Percentiles rank a stretch among this genome's conserved stretches.
phyloP scores from a whole-genome alignment of 2,888 invertebrate genomes.

The Pelosia muscerda region DNA sequence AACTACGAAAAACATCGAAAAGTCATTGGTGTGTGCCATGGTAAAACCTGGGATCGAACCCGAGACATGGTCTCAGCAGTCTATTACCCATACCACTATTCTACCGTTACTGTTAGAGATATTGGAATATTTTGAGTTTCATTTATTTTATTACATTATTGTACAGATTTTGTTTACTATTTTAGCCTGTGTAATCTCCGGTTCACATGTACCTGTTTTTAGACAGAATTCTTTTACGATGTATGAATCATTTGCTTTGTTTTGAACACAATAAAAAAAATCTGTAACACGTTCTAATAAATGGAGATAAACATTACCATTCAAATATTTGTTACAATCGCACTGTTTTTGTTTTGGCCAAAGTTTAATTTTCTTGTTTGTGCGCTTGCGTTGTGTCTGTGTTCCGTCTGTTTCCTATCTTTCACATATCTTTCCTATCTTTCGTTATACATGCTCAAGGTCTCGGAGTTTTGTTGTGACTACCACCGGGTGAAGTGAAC shows the following conservation, averaged over 20 bases:
- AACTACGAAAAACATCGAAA: no score
- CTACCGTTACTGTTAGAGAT: no score
- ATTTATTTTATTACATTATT: no score
- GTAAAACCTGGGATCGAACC: no score
- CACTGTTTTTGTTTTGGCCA: not conserved
- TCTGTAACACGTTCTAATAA: not conserved
- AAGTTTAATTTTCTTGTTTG: not conserved
- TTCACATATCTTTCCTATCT: not conserved
- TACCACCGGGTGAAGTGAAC: no score
- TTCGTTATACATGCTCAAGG: not conserved
- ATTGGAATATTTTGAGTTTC: no score
- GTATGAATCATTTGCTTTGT: not conserved
- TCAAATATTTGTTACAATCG: slow-evolving; percentile 1
- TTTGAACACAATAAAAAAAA: slow-evolving; percentile 2
- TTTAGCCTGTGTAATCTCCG: not conserved
- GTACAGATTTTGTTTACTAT: not conserved
- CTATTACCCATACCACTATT: no score
- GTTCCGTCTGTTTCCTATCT: not conserved
- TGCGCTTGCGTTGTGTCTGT: not conserved
- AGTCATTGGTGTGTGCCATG: no score
- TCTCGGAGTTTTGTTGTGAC: not conserved
- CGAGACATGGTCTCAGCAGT: no score
- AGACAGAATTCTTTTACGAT: not conserved
- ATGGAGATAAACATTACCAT: not conserved
- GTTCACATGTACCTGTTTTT: not conserved